phyloP scores from a whole-genome alignment of 2,888 invertebrate genomes.

The Erebia ligea region DNA sequence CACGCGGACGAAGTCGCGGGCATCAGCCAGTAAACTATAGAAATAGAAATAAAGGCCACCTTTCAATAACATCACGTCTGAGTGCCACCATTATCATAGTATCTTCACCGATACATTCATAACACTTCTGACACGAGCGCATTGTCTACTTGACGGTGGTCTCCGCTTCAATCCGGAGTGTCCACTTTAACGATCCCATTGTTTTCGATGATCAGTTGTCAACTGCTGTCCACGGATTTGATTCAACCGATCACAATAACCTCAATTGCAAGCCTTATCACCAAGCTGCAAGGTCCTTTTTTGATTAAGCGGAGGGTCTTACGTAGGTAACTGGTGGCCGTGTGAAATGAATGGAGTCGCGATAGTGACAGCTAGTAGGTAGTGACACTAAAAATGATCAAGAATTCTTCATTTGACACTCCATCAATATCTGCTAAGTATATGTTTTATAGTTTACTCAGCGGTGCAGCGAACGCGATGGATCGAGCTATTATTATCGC shows the following conservation, averaged over 20 bases:
- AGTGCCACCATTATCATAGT: slow-evolving; percentile 16
- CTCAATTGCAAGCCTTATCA: slow-evolving; percentile 42
- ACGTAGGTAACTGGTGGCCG: slow-evolving; percentile 41
- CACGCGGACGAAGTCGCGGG: too few species aligned
- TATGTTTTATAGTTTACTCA: slow-evolving; percentile 29
- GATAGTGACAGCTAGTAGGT: slow-evolving; percentile 68
- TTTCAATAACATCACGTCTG: slow-evolving; percentile 15
- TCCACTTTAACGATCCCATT: slow-evolving; percentile 79
- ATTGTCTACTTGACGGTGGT: slow-evolving; percentile 70
- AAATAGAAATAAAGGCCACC: slow-evolving; percentile 2
- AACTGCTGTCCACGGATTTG: slow-evolving; percentile 58
- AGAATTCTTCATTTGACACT: slow-evolving; percentile 66
- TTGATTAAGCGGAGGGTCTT: slow-evolving; percentile 34
- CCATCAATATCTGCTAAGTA: slow-evolving; percentile 72
- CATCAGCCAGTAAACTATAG: too few species aligned
- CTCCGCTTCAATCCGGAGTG: slow-evolving; percentile 68
- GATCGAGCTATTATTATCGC: slow-evolving; percentile 34
- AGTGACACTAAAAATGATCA: slow-evolving; percentile 71
- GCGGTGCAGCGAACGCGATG: slow-evolving; percentile 27
- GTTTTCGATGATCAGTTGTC: slow-evolving; percentile 75
- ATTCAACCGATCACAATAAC: slow-evolving; percentile 38
- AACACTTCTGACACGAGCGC: slow-evolving; percentile 47
- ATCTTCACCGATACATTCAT: slow-evolving; percentile 47
- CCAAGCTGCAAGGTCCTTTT: slow-evolving; percentile 47
- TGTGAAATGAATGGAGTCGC: slow-evolving; percentile 65